Evolutionary conservation across 2,113 vertebrate species (phyloP), one percentile per base, ranked within the genome.

Genomic region (Rhinolophus ferrumequinum): DNA sequence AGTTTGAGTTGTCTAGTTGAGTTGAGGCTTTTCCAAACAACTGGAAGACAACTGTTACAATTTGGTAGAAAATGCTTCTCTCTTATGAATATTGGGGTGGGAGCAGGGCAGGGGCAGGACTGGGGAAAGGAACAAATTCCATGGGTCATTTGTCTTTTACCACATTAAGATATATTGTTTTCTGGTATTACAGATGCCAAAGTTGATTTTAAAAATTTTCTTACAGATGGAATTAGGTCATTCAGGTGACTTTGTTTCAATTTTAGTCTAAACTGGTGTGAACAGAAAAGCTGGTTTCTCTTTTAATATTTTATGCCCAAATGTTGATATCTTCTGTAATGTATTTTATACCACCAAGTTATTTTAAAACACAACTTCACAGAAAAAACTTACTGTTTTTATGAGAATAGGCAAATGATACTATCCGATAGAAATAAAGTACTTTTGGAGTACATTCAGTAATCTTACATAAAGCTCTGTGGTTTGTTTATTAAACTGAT

Each of bases 301-400:
- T 96, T 96, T 97, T 85, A 96, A 26, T 64, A 82, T 79, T 96
- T 97, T 96, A 54, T 93, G 76, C 58, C 69, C 64, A 94, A 94
- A 0, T 94, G 77, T 73, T 98, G 95, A 89, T 80, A 97, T 64
- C 72, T 80, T 47, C 19, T 79, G 19, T 93, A 95, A 87, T 96
- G 8, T 83, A 77, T 0, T 88, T 97, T 90, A 88, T 97, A 75
- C 19, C 24, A 95, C 41, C 80, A 89, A 97, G 86, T 73, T 97
- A 33, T 64, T 96, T 97, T 97, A 90, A 97, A 67, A 41, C 35
- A 3, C 15, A 94, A 41, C 24, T 52, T 92, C 21, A 69, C n/a
- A 70, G 84, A 77, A 84, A 82, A 95, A 96, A 80, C 66, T 38
- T 94, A 91, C 83, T 97, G 13, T 84, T 79, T 94, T 96, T 95